Evolutionary conservation across 2,797 vertebrate genomes (phyloP), one percentile per base, ranked within the genome.

Genomic region (Pseudochromis fuscus): DNA sequence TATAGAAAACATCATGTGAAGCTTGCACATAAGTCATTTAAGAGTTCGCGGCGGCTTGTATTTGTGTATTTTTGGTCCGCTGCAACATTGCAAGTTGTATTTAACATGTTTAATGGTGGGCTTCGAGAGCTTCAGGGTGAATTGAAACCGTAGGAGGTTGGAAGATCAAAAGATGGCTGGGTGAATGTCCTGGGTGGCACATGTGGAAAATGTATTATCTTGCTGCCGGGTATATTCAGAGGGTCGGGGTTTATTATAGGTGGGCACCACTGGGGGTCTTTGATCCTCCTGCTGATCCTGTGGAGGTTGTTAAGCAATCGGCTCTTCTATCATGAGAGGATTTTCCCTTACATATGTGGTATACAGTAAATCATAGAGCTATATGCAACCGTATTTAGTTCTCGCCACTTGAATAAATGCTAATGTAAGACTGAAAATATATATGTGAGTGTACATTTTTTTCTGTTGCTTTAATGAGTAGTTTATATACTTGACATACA

Each of bases 161-260:
- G 21, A 23, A 63, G 68, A 82, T 86, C 81, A 86, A 84, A 80
- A 82, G 48, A 72, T 53, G 25, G 31, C 24, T 18, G 23, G 6
- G 18, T 23, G 58, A 19, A 37, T 12, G 35, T 63, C 53, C 35
- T 63, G 46, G 35, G 66, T 50, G 58, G 62, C 10, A 18, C 24
- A 37, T 24, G 40, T 15, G 25, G 35, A 51, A 48, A 24, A 53
- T 63, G 42, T 33, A 28, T 67, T 63, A 73, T 68, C 13, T 50
- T 21, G 72, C 77, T 75, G 59, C 49, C 24, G 72, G 78, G 53
- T 57, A 35, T 72, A 23, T 19, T 48, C 7, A 31, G 46, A 64
- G 11, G 65, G 16, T 68, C 24, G 18, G 13, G 30, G 18, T n/a
- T 16, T 55, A 44, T 60, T 64, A 46, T 51, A 51, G 56, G 44